Conservation (phyloP, 2,113 vertebrate genomes). For the Vireo altiloquus region DNA sequence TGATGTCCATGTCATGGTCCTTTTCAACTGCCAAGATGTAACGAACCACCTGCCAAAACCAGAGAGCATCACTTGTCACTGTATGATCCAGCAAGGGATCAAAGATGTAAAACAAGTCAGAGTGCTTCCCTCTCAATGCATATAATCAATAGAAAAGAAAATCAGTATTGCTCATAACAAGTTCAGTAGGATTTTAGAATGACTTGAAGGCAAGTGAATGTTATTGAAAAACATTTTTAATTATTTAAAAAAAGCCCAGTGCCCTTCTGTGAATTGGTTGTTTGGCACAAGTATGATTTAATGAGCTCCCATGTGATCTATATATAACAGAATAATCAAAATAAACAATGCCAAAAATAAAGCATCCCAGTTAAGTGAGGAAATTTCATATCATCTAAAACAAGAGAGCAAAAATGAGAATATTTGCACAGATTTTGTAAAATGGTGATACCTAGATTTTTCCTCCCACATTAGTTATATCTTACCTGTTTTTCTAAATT, state of each 20-base stretch:
- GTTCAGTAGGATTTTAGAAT: not conserved
- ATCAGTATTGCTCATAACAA: not conserved
- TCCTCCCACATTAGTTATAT: not conserved
- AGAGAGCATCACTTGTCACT: not conserved
- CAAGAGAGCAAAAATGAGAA: not conserved
- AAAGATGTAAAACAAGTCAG: not conserved
- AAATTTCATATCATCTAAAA: not conserved
- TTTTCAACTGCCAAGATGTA: slow-evolving; percentile 82
- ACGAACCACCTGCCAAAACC: slow-evolving; percentile 84
- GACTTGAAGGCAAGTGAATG: not conserved
- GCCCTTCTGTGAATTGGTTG: not conserved
- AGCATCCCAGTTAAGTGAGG: not conserved
- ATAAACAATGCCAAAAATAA: not conserved
- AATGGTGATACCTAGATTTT: not conserved
- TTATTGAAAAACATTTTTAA: not conserved
- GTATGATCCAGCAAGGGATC: not conserved
- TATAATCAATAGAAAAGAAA: not conserved
- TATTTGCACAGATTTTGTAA: not conserved
- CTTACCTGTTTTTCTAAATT: not conserved
- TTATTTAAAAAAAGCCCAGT: not conserved
- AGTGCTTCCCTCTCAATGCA: not conserved
- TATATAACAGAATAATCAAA: slow-evolving; percentile 22
- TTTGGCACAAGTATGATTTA: slow-evolving; percentile 5
- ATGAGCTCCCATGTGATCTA: slow-evolving; percentile 34
- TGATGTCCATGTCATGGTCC: slow-evolving; percentile 84